A percentile compares a stretch with the other conserved stretches of the same genome.
phyloP scores from a whole-genome alignment of 2,888 invertebrate species.

The Rhynchonema sp. region DNA sequence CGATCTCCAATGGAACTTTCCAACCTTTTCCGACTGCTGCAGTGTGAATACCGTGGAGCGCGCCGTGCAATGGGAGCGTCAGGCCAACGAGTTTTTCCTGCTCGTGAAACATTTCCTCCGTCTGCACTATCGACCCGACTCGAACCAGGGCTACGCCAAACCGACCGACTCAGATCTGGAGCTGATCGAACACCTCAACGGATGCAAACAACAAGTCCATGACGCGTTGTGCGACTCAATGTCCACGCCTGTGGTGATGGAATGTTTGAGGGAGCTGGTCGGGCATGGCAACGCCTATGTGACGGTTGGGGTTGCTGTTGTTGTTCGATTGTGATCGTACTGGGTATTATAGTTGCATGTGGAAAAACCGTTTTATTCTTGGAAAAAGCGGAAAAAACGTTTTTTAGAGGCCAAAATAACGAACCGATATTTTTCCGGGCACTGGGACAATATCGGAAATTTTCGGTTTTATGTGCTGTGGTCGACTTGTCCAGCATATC shows the following conservation, averaged over 20 bases:
- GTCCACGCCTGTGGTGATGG: constrained; percentile 70
- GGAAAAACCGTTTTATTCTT: too few species aligned
- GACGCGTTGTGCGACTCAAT: constrained; percentile 47
- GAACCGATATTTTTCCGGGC: too few species aligned
- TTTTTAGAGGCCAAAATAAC: too few species aligned
- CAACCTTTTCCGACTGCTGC: too few species aligned
- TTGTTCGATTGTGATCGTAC: too few species aligned
- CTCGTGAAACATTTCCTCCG: constrained; percentile 57
- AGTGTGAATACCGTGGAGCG: constrained; percentile 67
- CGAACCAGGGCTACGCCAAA: background rate
- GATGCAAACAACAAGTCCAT: constrained; percentile 11
- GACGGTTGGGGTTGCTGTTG: too few species aligned
- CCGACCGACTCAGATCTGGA: background rate
- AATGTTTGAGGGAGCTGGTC: constrained; percentile 64
- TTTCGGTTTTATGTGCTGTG: too few species aligned
- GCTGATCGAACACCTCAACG: background rate
- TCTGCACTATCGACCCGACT: constrained; percentile 29
- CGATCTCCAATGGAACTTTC: too few species aligned
- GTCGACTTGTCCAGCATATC: too few species aligned
- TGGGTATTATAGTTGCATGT: too few species aligned
- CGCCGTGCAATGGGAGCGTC: constrained; percentile 73
- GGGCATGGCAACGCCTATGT: constrained; percentile 65
- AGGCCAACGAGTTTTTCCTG: constrained; percentile 70
- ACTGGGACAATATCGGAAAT: too few species aligned
- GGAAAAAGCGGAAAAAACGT: too few species aligned